Percentiles rank a stretch among this genome's conserved stretches.
Evolutionary conservation across 2,888 invertebrate species (phyloP).

Genomic region (Ptycholaimellus sp.): DNA sequence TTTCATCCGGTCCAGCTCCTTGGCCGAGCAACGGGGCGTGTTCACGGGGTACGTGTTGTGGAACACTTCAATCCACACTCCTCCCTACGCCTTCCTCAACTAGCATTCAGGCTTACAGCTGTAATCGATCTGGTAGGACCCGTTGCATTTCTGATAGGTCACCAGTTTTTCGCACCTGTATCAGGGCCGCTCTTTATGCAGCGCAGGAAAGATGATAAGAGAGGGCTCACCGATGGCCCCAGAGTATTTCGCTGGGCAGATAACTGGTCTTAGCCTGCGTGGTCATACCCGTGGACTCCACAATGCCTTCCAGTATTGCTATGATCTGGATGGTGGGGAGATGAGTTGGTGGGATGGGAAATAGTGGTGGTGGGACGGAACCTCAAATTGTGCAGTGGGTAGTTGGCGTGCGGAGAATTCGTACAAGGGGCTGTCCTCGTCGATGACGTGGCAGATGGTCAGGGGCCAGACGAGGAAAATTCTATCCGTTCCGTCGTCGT

Average conservation of each 20-base stretch:
- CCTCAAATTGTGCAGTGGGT: conserved; percentile 33
- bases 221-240: conserved; percentile 42
- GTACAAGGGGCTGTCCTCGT: conserved; percentile 13
- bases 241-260: conserved; percentile 52
- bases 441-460: conserved; percentile 17
- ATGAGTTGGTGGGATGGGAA: background rate
- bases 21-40: conserved; percentile 64
- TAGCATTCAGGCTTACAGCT: no score
- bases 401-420: conserved; percentile 10
- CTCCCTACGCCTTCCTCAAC: no score
- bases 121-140: conserved; percentile 44
- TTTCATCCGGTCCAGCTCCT: conserved; percentile 40
- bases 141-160: conserved; percentile 39
- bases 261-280: conserved; percentile 43
- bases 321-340: conserved; percentile 5
- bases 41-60: conserved; percentile 75
- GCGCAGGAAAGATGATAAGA: no score
- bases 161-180: conserved; percentile 47
- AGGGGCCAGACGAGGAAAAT: conserved; percentile 39
- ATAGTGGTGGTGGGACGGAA: conserved; percentile 26
- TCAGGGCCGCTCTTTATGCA: no score
- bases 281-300: conserved; percentile 20
- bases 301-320: conserved; percentile 18
- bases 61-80: no score
- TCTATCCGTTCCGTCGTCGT: conserved; percentile 50